phyloP scores from a whole-genome alignment of 2,888 invertebrate species.

The Lepidochitona cinerea region DNA sequence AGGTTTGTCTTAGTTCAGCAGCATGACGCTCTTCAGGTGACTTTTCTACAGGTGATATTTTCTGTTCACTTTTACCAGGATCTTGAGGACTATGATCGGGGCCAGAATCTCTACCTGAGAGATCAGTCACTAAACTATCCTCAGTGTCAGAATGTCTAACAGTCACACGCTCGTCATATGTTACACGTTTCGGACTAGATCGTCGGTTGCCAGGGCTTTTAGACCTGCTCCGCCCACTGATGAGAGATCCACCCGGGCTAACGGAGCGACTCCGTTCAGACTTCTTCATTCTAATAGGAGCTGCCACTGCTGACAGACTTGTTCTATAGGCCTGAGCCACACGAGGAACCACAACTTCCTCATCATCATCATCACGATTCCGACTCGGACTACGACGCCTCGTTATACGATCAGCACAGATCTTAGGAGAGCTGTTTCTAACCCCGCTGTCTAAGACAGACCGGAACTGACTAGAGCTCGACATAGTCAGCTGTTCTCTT shows the following conservation, averaged over 20 bases:
- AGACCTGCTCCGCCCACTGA: conserved; percentile 33
- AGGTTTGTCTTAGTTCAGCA: background rate
- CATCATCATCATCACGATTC: conserved; percentile 21
- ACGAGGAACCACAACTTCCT: conserved; percentile 39
- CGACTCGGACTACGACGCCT: conserved; percentile 48
- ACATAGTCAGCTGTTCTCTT: no score
- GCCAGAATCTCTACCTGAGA: conserved; percentile 39
- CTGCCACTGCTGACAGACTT: conserved; percentile 63
- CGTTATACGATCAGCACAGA: conserved; percentile 52
- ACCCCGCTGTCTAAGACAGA: conserved; percentile 56
- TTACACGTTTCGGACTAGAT: conserved; percentile 49
- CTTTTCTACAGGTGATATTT: no score
- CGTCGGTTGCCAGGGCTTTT: conserved; percentile 35
- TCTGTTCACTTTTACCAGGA: background rate
- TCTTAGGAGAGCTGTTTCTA: conserved; percentile 19
- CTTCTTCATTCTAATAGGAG: conserved; percentile 42
- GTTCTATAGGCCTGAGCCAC: conserved; percentile 64
- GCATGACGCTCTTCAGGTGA: no score
- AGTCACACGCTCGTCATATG: conserved; percentile 55
- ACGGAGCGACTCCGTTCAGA: conserved; percentile 52
- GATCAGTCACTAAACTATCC: conserved; percentile 39
- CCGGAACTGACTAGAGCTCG: conserved; percentile 13
- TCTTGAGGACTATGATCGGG: conserved; percentile 17
- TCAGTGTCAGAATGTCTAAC: conserved; percentile 52
- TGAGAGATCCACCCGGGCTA: conserved; percentile 35